Evolutionary conservation across 2,797 vertebrate genomes (phyloP), one percentile per base, ranked within the genome.

Genomic region (Danio albolineatus): DNA sequence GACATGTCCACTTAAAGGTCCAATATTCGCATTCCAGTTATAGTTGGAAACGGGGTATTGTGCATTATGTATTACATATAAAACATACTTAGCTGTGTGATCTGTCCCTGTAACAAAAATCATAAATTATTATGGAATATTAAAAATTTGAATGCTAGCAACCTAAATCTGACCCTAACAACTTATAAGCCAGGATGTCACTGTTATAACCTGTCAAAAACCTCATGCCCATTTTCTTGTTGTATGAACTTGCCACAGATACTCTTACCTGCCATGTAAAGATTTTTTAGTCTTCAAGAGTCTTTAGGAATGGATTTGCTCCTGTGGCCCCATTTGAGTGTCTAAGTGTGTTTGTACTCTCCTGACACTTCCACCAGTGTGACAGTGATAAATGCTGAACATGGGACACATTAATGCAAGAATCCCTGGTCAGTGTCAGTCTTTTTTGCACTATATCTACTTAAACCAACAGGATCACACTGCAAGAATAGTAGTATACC

Each of bases 381-480:
- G 96, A 97, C 97, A 96, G 93, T 98, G 97, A 99, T 97, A 96
- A 96, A 99, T 99, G 96, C 95, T 88, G 93, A 96, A 96, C 96
- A 97, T 95, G 95, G 95, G 95, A 94, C 94, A 95, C 98, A 97
- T 98, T 97, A 98, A 97, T 96, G 96, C 95, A 92, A 92, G 93
- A 89, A 94, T 95, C 96, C 95, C 96, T 95, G 96, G 95, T 97
- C 96, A 96, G 91, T 97, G 97, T 96, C 95, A 95, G 93, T 95
- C 94, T 98, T 98, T 98, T 95, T 96, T 96, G 28, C 96, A 94
- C 94, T 90, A 94, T 97, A 97, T 98, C 97, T 97, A 97, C 94
- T 96, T 98, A 96, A 97, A 99, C 97, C 98, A 98, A 98, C 96
- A 99, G 96, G 95, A 97, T 96, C 93, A 96, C 96, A 93, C 94